phyloP scores from a whole-genome alignment of 2,888 invertebrate species.

The Diaprepes abbreviatus region DNA sequence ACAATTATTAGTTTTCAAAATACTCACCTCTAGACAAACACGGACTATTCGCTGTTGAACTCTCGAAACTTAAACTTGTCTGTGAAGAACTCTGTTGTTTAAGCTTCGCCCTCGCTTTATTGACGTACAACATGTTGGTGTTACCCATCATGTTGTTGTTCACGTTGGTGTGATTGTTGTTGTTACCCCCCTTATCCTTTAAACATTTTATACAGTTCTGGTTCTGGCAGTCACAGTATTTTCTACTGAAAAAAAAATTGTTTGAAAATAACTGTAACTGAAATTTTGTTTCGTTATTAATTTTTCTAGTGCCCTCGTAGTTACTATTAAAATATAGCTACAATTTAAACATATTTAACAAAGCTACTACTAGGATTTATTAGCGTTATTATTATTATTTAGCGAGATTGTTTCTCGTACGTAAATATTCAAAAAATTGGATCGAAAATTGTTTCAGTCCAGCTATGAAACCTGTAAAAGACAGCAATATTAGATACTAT shows the following conservation, averaged over 20 bases:
- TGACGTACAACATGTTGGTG: slow-evolving; percentile 61
- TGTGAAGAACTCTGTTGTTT: slow-evolving; percentile 66
- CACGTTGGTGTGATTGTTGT: slow-evolving; percentile 61
- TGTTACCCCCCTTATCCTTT: slow-evolving; percentile 60
- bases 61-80: slow-evolving; percentile 70
- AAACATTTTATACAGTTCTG: slow-evolving; percentile 62
- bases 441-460: no score
- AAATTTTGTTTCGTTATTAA: no score
- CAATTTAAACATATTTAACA: no score
- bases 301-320: no score
- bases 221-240: slow-evolving; percentile 56
- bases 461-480: no score
- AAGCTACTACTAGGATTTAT: no score
- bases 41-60: slow-evolving; percentile 70
- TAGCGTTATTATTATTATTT: no score
- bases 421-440: no score
- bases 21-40: slow-evolving; percentile 72
- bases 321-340: no score
- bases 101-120: slow-evolving; percentile 61
- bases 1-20: background rate
- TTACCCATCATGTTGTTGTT: slow-evolving; percentile 60
- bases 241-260: slow-evolving; percentile 31
- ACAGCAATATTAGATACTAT: no score
- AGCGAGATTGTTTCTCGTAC: no score
- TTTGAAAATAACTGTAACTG: background rate